phyloP scores from a whole-genome alignment of 2,888 invertebrate species.

The Lymantria monacha region DNA sequence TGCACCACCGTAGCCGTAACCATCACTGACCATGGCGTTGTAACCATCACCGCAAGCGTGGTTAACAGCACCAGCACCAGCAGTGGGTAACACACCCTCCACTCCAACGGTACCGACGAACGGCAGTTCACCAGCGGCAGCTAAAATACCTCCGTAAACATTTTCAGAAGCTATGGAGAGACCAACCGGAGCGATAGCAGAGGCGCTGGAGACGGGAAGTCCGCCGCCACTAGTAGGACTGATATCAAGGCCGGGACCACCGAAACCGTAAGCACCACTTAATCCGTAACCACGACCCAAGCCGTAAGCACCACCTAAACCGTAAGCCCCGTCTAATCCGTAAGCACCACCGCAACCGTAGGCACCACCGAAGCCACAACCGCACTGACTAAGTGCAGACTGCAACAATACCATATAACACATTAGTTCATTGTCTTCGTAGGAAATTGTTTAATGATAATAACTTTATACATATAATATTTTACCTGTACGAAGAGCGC shows the following conservation, averaged over 20 bases:
- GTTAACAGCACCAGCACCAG: conserved; percentile 42
- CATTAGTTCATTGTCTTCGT: not conserved
- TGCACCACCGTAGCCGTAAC: not conserved
- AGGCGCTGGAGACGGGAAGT: conserved; percentile 43
- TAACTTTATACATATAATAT: not conserved
- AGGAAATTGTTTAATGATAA: not conserved
- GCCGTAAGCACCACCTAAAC: not conserved
- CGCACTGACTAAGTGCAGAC: not conserved
- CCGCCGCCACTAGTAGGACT: conserved; percentile 48
- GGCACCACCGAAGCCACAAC: not conserved
- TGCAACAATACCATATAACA: not conserved
- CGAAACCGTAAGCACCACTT: not conserved
- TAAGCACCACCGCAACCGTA: not conserved
- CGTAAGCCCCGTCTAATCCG: not conserved
- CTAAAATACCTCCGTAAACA: conserved; percentile 35
- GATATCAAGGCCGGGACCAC: conserved; percentile 29
- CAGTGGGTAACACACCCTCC: conserved; percentile 44
- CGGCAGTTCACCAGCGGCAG: conserved; percentile 42
- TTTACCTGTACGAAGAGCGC: conserved; percentile 26
- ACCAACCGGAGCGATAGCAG: conserved; percentile 46
- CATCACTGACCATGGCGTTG: not conserved
- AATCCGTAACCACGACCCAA: not conserved
- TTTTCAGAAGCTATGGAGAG: conserved; percentile 51
- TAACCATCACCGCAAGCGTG: conserved; percentile 24
- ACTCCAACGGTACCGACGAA: conserved; percentile 44